Conservation (phyloP, 2,113 vertebrate genomes). For the Thinocorus orbignyianus region DNA sequence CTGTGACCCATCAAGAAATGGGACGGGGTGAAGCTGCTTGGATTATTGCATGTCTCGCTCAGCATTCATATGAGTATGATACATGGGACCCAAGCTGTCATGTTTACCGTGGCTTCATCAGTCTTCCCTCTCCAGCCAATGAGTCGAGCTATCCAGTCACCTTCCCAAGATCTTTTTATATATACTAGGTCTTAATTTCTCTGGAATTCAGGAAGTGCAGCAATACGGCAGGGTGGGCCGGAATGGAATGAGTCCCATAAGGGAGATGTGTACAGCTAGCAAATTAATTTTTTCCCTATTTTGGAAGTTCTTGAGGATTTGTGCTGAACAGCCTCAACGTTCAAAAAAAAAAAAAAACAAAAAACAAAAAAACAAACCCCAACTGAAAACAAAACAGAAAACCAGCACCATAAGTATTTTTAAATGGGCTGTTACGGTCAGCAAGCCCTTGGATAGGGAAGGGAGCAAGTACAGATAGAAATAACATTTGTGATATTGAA, state of each 20-base stretch:
- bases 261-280: constrained; percentile 21
- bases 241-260: constrained; percentile 62
- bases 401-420: constrained; percentile 13
- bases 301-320: constrained; percentile 58
- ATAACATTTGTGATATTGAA: background rate
- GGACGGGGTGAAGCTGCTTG: background rate
- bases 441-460: background rate
- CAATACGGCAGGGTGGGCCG: constrained; percentile 32
- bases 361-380: too few species aligned
- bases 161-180: constrained; percentile 61
- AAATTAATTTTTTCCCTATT: constrained; percentile 57
- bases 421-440: background rate
- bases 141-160: background rate
- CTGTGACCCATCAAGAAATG: background rate
- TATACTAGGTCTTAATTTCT: constrained; percentile 31
- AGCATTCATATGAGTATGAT: background rate
- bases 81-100: background rate
- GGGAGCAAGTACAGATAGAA: background rate
- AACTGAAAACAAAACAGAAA: too few species aligned
- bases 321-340: background rate
- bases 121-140: background rate
- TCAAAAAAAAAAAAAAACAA: background rate
- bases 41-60: background rate
- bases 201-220: constrained; percentile 64
- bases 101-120: background rate